phyloP scores from a whole-genome alignment of 2,797 vertebrate species.

The Fistularia tabacaria region DNA sequence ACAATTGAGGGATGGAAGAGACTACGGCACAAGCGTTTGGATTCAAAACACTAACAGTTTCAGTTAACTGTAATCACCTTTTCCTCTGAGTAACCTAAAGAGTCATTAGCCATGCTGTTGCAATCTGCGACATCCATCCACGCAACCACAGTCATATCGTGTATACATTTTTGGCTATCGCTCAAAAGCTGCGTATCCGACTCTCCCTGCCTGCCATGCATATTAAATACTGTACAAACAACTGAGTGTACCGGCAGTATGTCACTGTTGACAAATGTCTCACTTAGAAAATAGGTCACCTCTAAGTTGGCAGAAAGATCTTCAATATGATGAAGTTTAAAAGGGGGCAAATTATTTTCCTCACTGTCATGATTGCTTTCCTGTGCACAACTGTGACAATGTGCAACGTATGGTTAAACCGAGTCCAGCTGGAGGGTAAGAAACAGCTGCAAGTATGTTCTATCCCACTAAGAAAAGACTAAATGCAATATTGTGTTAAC shows the following conservation, averaged over 20 bases:
- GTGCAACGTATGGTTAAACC: slow-evolving; percentile 21
- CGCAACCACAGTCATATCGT: slow-evolving; percentile 3
- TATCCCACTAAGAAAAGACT: too few relatives aligned
- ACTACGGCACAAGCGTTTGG: neutral
- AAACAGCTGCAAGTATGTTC: neutral
- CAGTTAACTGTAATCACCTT: slow-evolving; percentile 32
- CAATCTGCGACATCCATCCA: slow-evolving; percentile 25
- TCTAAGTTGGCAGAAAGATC: slow-evolving; percentile 18
- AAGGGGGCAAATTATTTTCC: slow-evolving; percentile 33
- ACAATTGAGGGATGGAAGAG: slow-evolving; percentile 16
- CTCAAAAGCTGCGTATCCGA: slow-evolving; percentile 25
- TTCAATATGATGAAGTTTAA: slow-evolving; percentile 7
- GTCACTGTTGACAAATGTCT: slow-evolving; percentile 16
- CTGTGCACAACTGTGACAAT: slow-evolving; percentile 3
- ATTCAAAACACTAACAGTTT: slow-evolving; percentile 23
- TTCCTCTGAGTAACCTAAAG: slow-evolving; percentile 20
- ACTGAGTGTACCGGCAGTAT: too few relatives aligned
- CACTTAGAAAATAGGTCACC: slow-evolving; percentile 42
- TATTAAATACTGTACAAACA: slow-evolving; percentile 13
- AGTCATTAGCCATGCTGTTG: slow-evolving; percentile 11
- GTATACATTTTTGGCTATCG: slow-evolving; percentile 19
- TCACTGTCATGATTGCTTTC: slow-evolving; percentile 26
- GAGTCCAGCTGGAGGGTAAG: slow-evolving; percentile 18
- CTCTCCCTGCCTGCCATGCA: slow-evolving; percentile 19
- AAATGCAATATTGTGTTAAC: too few relatives aligned